Evolutionary conservation across 2,888 invertebrate genomes (phyloP), one percentile per base, ranked within the genome.

Genomic region (Pristionchus arcanus): DNA sequence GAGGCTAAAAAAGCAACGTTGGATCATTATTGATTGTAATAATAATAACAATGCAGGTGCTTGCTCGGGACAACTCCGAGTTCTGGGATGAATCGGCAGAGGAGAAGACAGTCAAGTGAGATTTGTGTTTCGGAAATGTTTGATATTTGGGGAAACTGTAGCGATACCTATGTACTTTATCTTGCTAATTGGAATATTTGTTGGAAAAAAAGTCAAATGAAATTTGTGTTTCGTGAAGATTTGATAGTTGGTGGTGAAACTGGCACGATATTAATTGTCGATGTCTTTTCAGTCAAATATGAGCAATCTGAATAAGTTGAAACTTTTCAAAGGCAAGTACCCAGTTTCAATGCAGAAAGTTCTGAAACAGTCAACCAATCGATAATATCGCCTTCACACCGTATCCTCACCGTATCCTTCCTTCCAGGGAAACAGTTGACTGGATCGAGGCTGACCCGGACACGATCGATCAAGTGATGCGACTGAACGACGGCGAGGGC

Each of bases 31-130:
- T n/a, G n/a, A n/a, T n/a, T n/a, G n/a, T n/a, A 34, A 13, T 19
- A 84, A 59, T 84, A 34, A 25, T 31, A 97, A 53, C 97, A 92
- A 93, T 95, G 2, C 96, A 96, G 49, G 97, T 4, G 96, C 96
- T 90, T 97, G 97, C 90, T 0, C 63, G 91, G n/a, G 92, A 92
- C 85, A 87, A 91, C 59, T 87, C 88, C 53, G 91, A 90, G 81
- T 66, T 71, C 25, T 93, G 93, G 92, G 91, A 92, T 84, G 93
- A 92, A 49, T 34, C 90, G 93, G 68, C 55, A 16, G 92, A 93
- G 81, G 88, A 91, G 94, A 94, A 95, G 42, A 91, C 93, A 16
- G 92, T 93, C 68, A 94, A 95, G 81, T 81, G 81, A 42, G 42
- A 42, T 42, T n/a, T 34, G 31, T 3, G 63, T 25, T 63, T 63